phyloP scores from a whole-genome alignment of 1,140 invertebrate genomes.

The Radopholus similis region DNA sequence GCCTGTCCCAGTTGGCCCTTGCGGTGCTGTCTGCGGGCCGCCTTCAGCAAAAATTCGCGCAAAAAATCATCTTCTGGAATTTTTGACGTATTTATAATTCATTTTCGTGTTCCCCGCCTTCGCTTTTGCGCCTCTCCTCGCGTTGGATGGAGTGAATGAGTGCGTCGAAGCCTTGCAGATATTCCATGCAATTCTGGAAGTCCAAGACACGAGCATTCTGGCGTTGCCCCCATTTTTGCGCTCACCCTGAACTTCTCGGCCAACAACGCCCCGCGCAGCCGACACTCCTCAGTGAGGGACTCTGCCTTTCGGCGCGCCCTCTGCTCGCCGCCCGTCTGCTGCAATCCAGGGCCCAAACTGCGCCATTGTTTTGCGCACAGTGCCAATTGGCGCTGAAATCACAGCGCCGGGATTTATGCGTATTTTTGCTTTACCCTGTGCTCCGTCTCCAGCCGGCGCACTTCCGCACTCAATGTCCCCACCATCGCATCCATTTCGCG shows the following conservation, averaged over 20 bases:
- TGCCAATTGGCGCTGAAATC: not conserved
- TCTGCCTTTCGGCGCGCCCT: slow-evolving; percentile 6
- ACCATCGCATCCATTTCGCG: slow-evolving; percentile 8
- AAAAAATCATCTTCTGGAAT: slow-evolving; percentile 29
- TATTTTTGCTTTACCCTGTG: slow-evolving; percentile 6
- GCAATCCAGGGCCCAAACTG: not conserved
- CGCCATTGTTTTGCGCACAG: not conserved
- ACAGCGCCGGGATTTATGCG: not conserved
- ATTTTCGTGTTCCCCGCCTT: not conserved
- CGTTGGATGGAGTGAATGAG: slow-evolving; percentile 16
- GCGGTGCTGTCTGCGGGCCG: slow-evolving; percentile 26
- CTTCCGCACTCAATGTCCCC: not conserved
- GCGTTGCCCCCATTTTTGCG: not conserved
- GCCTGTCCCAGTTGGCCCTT: slow-evolving; percentile 36
- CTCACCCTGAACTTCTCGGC: slow-evolving; percentile 20
- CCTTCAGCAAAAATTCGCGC: slow-evolving; percentile 35
- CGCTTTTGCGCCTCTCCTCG: not conserved
- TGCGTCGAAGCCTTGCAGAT: slow-evolving; percentile 16
- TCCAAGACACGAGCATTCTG: not conserved
- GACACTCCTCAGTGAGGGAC: slow-evolving; percentile 15
- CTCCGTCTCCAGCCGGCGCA: slow-evolving; percentile 5
- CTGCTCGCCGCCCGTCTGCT: not conserved
- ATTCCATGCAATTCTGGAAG: slow-evolving; percentile 19
- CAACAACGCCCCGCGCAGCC: slow-evolving; percentile 12
- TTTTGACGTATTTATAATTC: not conserved